Percentiles rank a stretch among this genome's conserved stretches.
Evolutionary conservation across 1,140 invertebrate genomes (phyloP).

Genomic region (Lutraria rhynchaena): DNA sequence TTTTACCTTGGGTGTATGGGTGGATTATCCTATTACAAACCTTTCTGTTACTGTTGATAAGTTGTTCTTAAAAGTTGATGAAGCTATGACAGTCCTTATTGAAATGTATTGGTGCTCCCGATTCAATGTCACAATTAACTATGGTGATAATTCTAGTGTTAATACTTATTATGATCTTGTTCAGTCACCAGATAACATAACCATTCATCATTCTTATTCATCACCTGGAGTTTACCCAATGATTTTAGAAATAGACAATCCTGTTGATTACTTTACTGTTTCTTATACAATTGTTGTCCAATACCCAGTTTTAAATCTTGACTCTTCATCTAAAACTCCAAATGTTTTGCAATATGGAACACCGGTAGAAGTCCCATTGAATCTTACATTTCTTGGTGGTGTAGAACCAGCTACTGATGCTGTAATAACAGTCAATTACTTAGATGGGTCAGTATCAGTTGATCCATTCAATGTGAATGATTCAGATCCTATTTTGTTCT

Average conservation of each 20-base stretch:
- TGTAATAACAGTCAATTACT: slow-evolving; percentile 46
- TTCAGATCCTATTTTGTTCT: slow-evolving; percentile 32
- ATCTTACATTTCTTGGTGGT: slow-evolving; percentile 59
- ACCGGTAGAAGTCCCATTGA: slow-evolving; percentile 20
- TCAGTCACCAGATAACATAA: slow-evolving; percentile 37
- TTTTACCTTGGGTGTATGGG: slow-evolving; percentile 55
- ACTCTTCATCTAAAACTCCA: slow-evolving; percentile 33
- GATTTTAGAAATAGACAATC: slow-evolving; percentile 56
- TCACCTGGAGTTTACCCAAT: slow-evolving; percentile 55
- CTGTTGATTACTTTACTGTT: slow-evolving; percentile 52
- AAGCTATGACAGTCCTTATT: slow-evolving; percentile 53
- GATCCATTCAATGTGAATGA: slow-evolving; percentile 53
- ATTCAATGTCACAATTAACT: slow-evolving; percentile 52
- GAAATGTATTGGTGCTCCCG: slow-evolving; percentile 62
- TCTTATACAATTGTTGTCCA: slow-evolving; percentile 56
- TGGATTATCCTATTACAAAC: slow-evolving; percentile 62
- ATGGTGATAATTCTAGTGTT: slow-evolving; percentile 40
- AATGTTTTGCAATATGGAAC: background rate
- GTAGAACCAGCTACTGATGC: slow-evolving; percentile 63
- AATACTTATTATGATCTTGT: slow-evolving; percentile 31
- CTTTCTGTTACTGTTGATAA: slow-evolving; percentile 46
- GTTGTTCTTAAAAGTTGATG: slow-evolving; percentile 56
- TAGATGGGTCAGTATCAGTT: slow-evolving; percentile 45
- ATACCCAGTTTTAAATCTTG: slow-evolving; percentile 61
- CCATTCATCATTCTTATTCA: slow-evolving; percentile 28